Percentiles rank a stretch among this genome's conserved stretches.
phyloP scores from a whole-genome alignment of 2,888 invertebrate species.

The Asteroscopus sphinx region DNA sequence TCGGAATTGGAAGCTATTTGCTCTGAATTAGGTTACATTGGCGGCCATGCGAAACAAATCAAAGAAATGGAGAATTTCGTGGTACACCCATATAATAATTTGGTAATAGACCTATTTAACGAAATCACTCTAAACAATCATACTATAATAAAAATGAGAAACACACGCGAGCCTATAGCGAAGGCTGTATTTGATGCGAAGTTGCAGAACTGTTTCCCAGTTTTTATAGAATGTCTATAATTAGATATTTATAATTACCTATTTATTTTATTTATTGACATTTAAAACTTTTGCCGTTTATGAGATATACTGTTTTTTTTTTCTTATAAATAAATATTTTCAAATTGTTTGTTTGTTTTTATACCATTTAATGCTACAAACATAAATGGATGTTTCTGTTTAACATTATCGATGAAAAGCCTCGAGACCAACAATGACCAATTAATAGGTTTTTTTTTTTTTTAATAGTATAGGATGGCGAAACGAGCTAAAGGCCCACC shows the following conservation, averaged over 20 bases:
- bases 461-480: no score
- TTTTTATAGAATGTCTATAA: conserved; percentile 85
- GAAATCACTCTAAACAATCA: conserved; percentile 80
- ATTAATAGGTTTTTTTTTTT: no score
- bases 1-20: conserved; percentile 91
- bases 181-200: conserved; percentile 68
- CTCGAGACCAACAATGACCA: no score
- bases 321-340: conserved; percentile 28
- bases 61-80: conserved; percentile 61
- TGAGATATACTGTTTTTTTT: conserved; percentile 15
- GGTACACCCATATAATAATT: conserved; percentile 69
- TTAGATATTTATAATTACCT: conserved; percentile 18
- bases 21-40: conserved; percentile 89
- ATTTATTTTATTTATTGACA: conserved; percentile 49
- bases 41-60: conserved; percentile 86
- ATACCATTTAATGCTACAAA: background rate
- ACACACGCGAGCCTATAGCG: conserved; percentile 76
- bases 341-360: conserved; percentile 2
- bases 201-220: conserved; percentile 78
- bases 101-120: conserved; percentile 76
- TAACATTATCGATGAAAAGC: no score
- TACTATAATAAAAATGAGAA: conserved; percentile 79
- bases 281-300: background rate
- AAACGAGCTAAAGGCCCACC: no score
- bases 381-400: no score